Base-by-base conservation (phyloP, 2,888 invertebrate genomes). In the Epirrhoe tristata region DNA sequence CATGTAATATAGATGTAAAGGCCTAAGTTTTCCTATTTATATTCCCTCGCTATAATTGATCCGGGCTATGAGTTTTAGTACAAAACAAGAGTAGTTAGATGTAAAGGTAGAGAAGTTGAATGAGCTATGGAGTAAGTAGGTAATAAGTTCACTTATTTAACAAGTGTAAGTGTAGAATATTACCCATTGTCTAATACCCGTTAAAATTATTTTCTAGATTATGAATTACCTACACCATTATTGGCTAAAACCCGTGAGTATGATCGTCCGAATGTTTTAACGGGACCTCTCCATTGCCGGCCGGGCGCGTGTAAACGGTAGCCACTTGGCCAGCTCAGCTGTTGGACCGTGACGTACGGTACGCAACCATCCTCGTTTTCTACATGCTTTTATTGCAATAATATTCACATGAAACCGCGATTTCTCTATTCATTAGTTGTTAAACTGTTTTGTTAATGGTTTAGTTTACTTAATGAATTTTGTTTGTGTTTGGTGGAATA, bases 301-400 rank as follows among this genome's bases (percentile, higher is more conserved):
- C 46, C 58, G 63, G 50, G 51, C 36, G 70, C 65, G 66, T 64
- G 67, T 68, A 74, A 83, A 82, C 81, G 81, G 81, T 43, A 43
- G 39, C 39, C 39, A 43, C 39, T 43, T 82, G 80, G 83, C 73
- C 64, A 66, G 52, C 67, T 64, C 80, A 82, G 78, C 87, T 87
- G 88, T 79, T 91, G 86, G 87, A 88, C 81, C 89, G 84, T 88
- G 83, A 88, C 87, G 82, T 74, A 72, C 77, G 70, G 66, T 82
- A 82, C 82, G 87, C 87, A 90, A 87, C 83, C 82, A 86, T 86
- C 85, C 84, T 86, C 79, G 78, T 77, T 86, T 86, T 85, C 82
- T 85, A 85, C 82, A 84, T 74, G 72, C 65, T 71, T 70, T 77
- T 81, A 79, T 83, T 85, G 81, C 82, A 75, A 77, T 83, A 81